Evolutionary conservation across 2,797 vertebrate genomes (phyloP), one percentile per base, ranked within the genome.

Genomic region (Rhyacichthys aspro): DNA sequence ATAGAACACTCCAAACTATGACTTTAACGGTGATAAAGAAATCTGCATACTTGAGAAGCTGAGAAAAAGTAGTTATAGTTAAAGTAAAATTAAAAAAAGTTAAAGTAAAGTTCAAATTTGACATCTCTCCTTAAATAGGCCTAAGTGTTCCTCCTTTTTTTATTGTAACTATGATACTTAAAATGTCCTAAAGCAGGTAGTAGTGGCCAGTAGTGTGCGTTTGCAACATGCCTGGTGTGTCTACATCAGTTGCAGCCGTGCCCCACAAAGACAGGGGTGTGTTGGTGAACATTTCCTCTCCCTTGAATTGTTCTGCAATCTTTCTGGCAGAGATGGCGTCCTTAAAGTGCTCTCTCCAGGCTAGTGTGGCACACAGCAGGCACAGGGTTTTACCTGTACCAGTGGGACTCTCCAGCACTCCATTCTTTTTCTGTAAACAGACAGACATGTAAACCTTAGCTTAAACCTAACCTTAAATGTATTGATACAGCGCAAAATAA

Each of bases 361-460:
- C 97, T 78, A 99, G 84, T 0, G 95, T 86, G 49, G 94, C 89
- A 55, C 97, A 99, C 1, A 99, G 93, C 49, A 98, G 91, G 68
- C 97, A 98, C 1, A 99, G 84, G 0, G 97, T 99, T 83, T 99
- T 98, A 0, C 97, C 97, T 0, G 97, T 99, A 14, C 97, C 97
- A 0, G 97, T 99, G 0, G 97, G 97, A 79, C 97, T 98, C 91
- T 98, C 97, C 73, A 98, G 87, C 28, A 98, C 85, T 1, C 96
- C 97, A 41, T 99, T 97, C 5, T 83, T 83, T 48, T 89, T 91
- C 97, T 99, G 76, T 12, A 63, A 10, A 57, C 17, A 73, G 11
- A 19, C 3, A 56, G 1, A 75, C 9, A 28, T 38, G 28, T 23
- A 23, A 23, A 23, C 2, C 19, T 23, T 23, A 23, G 19, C 19